Percentiles rank a stretch among this genome's conserved stretches.
phyloP scores from a whole-genome alignment of 2,113 vertebrate species.

The Phyllopteryx taeniolatus region DNA sequence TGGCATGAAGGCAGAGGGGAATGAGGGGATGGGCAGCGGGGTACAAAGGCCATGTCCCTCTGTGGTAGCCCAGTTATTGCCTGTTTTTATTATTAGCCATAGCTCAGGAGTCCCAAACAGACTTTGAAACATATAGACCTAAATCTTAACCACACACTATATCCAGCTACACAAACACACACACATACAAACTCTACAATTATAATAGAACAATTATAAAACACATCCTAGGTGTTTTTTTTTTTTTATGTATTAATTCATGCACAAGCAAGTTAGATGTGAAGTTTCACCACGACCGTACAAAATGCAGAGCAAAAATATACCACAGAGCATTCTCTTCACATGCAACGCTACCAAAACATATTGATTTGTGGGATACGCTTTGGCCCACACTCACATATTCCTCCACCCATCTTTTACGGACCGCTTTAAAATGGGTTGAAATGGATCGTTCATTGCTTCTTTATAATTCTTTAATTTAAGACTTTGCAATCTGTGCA shows the following conservation, averaged over 20 bases:
- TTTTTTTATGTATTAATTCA: constrained; percentile 26
- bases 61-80: constrained; percentile 90
- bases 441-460: constrained; percentile 55
- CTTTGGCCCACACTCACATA: constrained; percentile 24
- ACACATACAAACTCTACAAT: constrained; percentile 7
- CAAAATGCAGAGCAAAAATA: constrained; percentile 49
- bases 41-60: constrained; percentile 82
- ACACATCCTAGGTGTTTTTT: background rate
- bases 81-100: constrained; percentile 90
- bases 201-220: background rate
- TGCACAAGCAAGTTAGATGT: constrained; percentile 47
- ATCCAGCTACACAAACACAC: constrained; percentile 8
- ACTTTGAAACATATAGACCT: constrained; percentile 38
- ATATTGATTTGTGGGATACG: constrained; percentile 56
- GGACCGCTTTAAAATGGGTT: constrained; percentile 59
- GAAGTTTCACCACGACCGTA: background rate
- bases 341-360: constrained; percentile 47
- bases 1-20: constrained; percentile 32
- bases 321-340: constrained; percentile 31
- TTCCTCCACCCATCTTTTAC: constrained; percentile 25
- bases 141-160: constrained; percentile 20
- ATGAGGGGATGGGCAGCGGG: constrained; percentile 27
- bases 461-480: constrained; percentile 51
- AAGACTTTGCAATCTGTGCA: constrained; percentile 60
- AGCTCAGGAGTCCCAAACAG: constrained; percentile 75